These are phyloP conservation scores for Ornithoptera alexandrae DNA, from an alignment of 2,888 invertebrate genomes.

Conservation along the genomic window DNA sequence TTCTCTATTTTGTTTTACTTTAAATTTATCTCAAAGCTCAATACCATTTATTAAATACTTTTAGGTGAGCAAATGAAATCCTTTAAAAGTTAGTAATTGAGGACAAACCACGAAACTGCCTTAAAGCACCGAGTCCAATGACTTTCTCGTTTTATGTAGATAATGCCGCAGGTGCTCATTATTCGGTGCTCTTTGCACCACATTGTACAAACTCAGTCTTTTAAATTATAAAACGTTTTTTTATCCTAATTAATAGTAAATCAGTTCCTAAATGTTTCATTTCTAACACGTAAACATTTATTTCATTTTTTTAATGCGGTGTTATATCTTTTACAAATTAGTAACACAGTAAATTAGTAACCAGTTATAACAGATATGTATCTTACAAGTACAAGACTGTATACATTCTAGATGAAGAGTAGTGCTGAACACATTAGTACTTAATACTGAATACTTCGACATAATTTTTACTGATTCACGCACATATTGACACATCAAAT, in stretches of 20 bases:
- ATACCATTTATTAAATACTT: not conserved
- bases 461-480: too few species aligned
- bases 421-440: too few species aligned
- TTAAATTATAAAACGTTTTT: constrained; percentile 15
- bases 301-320: not conserved
- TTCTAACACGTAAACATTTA: not conserved
- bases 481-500: too few species aligned
- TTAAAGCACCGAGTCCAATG: constrained; percentile 39
- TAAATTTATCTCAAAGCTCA: not conserved
- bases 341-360: too few species aligned
- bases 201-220: constrained; percentile 60
- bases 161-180: constrained; percentile 75
- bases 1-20: not conserved
- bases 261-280: not conserved
- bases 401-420: too few species aligned
- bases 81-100: constrained; percentile 12
- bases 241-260: constrained; percentile 3
- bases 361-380: too few species aligned
- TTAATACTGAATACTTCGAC: too few species aligned
- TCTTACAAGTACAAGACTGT: too few species aligned
- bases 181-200: constrained; percentile 55
- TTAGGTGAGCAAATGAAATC: constrained; percentile 1
- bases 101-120: constrained; percentile 19
- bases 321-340: not conserved
- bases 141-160: constrained; percentile 78